These are phyloP conservation scores for Halichondria panicea DNA, from an alignment of 37 sponge, comb jelly and placozoan species.

Conservation along the genomic window DNA sequence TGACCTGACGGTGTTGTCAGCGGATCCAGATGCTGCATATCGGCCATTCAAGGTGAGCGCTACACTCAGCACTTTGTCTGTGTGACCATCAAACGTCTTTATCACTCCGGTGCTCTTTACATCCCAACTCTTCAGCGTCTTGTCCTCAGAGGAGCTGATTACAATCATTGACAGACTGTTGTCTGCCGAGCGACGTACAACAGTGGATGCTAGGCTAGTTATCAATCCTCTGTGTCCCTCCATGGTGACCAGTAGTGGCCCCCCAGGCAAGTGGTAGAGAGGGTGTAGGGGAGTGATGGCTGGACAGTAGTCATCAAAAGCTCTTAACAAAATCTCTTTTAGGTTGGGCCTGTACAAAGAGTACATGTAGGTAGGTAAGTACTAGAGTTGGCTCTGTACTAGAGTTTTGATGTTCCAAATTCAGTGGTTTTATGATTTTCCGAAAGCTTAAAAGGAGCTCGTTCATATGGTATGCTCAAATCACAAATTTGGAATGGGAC, in stretches of 20 bases:
- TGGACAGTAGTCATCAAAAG: slow-evolving; percentile 22
- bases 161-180: slow-evolving; percentile 9
- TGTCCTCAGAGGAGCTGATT: slow-evolving; percentile 66
- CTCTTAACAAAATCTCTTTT: slow-evolving; percentile 7
- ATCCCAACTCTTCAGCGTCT: slow-evolving; percentile 74
- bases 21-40: slow-evolving; percentile 65
- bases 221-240: slow-evolving; percentile 69
- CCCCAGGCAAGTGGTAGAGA: slow-evolving; percentile 39
- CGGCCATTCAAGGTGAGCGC: slow-evolving; percentile 46
- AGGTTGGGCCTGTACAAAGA: slow-evolving; percentile 22
- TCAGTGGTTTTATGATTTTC: too few relatives aligned
- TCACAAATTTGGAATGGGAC: too few relatives aligned
- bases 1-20: slow-evolving; percentile 70
- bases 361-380: too few relatives aligned
- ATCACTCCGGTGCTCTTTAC: slow-evolving; percentile 42
- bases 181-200: background rate
- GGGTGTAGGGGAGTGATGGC: slow-evolving; percentile 33
- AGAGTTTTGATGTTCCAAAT: too few relatives aligned
- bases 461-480: too few relatives aligned
- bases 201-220: slow-evolving; percentile 26
- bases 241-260: slow-evolving; percentile 66
- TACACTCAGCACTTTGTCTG: slow-evolving; percentile 47
- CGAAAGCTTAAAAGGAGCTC: too few relatives aligned
- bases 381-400: too few relatives aligned
- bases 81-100: slow-evolving; percentile 74